Base-by-base conservation (phyloP, 2,113 vertebrate species). In the Misgurnus mizolepis region DNA sequence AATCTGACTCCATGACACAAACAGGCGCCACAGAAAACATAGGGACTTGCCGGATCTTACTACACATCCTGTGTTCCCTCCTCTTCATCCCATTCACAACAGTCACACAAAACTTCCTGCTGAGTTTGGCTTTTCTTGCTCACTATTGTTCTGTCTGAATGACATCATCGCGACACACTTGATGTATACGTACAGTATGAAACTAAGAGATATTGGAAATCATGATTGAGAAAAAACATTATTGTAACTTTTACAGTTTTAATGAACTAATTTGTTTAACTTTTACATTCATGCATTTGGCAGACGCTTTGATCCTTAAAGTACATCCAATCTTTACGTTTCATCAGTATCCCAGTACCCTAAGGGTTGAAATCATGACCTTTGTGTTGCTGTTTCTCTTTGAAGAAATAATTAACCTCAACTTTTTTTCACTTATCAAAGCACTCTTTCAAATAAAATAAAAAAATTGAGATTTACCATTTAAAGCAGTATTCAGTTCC, bases 101-200 rank as follows among this genome's bases (percentile, higher is more conserved):
- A 34, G 15, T 84, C 82, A 68, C 66, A 73, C 68, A 41, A n/a
- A 68, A 61, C 60, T 86, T 91, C 83, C 86, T 86, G 87, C 85
- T 86, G 83, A 91, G 78, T 85, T 78, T 76, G 79, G 61, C 65
- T 83, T 87, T 89, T 88, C 60, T 83, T 34, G 18, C 67, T 81
- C 67, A 67, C 80, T 83, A 85, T 85, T 88, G 88, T 87, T 84
- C 58, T 47, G 49, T 22, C 61, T 47, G 64, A 9, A 79, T 89
- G 86, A 89, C 88, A 86, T 86, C 85, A 87, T 0, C 34, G 22
- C 76, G 22, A 17, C 8, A 22, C 7, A 41, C 34, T 11, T 72
- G 17, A 3, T 41, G 34, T 41, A 56, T 7, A n/a, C 27, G 27
- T 34, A 34, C 27, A 62, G 55, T 58, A 58, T 40, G 56, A 79